Conservation (phyloP, 2,113 vertebrate species). For the Microtus pennsylvanicus region DNA sequence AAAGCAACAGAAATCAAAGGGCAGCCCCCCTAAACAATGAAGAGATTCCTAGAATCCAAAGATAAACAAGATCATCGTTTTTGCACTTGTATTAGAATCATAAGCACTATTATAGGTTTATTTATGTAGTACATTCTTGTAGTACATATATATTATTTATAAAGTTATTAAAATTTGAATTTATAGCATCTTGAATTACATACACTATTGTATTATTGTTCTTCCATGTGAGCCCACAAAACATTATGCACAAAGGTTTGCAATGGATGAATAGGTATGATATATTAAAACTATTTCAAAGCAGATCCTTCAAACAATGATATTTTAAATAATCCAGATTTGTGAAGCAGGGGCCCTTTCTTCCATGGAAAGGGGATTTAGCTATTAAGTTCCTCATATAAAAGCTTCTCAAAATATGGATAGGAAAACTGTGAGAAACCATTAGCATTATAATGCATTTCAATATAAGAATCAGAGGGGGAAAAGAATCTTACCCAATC, state of each 20-base stretch:
- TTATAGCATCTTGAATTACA: background rate
- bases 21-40: background rate
- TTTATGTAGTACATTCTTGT: background rate
- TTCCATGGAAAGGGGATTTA: slow-evolving; percentile 24
- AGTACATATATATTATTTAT: background rate
- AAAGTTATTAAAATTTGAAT: slow-evolving; percentile 25
- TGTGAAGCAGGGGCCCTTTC: background rate
- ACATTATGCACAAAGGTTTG: background rate
- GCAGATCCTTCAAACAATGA: slow-evolving; percentile 26
- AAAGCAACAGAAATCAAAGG: background rate
- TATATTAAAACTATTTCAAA: slow-evolving; percentile 45
- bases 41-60: background rate
- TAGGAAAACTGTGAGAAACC: slow-evolving; percentile 15
- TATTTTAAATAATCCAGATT: slow-evolving; percentile 57
- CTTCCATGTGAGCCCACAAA: background rate
- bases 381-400: background rate
- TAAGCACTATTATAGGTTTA: background rate
- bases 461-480: slow-evolving; percentile 1
- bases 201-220: background rate
- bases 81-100: background rate
- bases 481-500: slow-evolving; percentile 40
- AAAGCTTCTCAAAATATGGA: slow-evolving; percentile 20
- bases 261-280: background rate
- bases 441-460: slow-evolving; percentile 45
- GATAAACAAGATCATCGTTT: background rate